Evolutionary conservation across 1,140 invertebrate genomes (phyloP).

Genomic region (Hycleus phaleratus): DNA sequence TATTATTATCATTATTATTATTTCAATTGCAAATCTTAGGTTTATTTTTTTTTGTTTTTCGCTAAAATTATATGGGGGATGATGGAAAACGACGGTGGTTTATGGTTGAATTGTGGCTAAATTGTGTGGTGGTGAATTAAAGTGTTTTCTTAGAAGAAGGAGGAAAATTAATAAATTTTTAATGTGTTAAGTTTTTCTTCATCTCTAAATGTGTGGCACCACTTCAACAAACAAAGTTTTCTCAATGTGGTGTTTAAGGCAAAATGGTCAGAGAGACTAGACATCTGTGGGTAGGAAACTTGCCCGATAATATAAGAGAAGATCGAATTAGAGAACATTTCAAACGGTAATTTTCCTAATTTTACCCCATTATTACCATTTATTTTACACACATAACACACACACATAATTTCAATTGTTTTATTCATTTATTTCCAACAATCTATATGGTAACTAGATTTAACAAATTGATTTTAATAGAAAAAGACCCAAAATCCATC

Average conservation of each 20-base stretch:
- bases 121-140: not conserved
- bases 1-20: too few species aligned
- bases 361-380: too few species aligned
- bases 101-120: not conserved
- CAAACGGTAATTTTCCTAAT: conserved; percentile 67
- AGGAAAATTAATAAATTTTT: not conserved
- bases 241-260: conserved; percentile 64
- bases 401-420: too few species aligned
- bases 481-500: too few species aligned
- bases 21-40: too few species aligned
- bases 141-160: not conserved
- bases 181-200: not conserved
- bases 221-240: conserved; percentile 48
- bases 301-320: conserved; percentile 96
- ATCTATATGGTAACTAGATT: too few species aligned
- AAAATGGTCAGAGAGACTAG: conserved; percentile 99
- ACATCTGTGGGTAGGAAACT: conserved; percentile 99
- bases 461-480: too few species aligned
- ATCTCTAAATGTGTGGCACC: conserved; percentile 21
- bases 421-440: too few species aligned
- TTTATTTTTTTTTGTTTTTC: too few species aligned
- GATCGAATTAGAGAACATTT: conserved; percentile 93
- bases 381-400: too few species aligned
- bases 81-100: too few species aligned
- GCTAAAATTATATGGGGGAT: too few species aligned